Conservation (phyloP, 37 sponge, comb jelly and placozoan genomes). For the Chondrilla cf. caribensis region DNA sequence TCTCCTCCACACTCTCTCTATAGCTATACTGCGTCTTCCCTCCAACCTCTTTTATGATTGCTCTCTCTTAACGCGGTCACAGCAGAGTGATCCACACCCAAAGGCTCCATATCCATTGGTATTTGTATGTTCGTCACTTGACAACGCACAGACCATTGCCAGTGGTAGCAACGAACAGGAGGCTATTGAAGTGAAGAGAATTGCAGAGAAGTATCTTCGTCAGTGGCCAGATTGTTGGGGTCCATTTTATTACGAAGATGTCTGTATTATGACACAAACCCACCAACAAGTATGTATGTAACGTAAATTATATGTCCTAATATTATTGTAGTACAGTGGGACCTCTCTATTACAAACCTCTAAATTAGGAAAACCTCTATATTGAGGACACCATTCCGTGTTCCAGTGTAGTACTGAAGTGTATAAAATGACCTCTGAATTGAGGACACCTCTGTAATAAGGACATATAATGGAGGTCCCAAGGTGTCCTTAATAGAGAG, state of each 20-base stretch:
- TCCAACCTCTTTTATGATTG: constrained; percentile 15
- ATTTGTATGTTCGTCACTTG: constrained; percentile 1
- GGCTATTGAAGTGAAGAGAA: not conserved
- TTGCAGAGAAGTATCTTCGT: not conserved
- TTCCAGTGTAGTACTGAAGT: too few species aligned
- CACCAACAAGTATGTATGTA: not conserved
- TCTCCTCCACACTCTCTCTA: too few species aligned
- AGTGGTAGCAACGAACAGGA: not conserved
- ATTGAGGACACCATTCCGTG: too few species aligned
- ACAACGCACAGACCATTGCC: not conserved
- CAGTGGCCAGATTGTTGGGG: not conserved
- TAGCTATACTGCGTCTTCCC: constrained; percentile 7
- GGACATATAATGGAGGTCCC: too few species aligned
- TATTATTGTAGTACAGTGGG: too few species aligned
- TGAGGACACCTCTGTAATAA: too few species aligned
- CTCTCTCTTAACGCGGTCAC: not conserved
- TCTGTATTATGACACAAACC: not conserved
- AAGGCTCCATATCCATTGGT: constrained; percentile 15
- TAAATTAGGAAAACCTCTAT: too few species aligned
- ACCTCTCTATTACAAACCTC: too few species aligned
- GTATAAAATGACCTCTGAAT: too few species aligned
- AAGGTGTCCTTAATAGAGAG: too few species aligned
- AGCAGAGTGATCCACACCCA: constrained; percentile 9
- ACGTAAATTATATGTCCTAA: too few species aligned
- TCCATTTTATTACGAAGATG: not conserved